Conservation (phyloP, 1,140 invertebrate genomes). For the Drosophila novamexicana region DNA sequence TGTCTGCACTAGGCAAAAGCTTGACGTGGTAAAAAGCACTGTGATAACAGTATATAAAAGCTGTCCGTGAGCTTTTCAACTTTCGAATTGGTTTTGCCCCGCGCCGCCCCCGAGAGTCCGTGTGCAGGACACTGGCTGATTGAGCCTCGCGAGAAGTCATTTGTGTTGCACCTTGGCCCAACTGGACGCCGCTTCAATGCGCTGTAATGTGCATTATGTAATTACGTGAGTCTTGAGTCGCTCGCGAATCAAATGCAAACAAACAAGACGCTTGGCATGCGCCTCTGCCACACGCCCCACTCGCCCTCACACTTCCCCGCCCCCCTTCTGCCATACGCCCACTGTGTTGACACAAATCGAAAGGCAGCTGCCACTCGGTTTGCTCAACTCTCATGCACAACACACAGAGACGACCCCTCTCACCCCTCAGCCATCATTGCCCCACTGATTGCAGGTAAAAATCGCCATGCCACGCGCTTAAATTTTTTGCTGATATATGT, state of each 20-base stretch:
- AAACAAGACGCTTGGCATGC: not conserved
- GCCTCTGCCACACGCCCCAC: not conserved
- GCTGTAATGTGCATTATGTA: conserved; percentile 17
- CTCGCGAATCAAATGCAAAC: not conserved
- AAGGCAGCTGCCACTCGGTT: conserved; percentile 6
- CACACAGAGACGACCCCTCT: no score
- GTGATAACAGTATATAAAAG: not conserved
- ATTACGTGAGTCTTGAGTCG: not conserved
- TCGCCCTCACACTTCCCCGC: no score
- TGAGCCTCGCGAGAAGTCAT: not conserved
- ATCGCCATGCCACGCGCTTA: not conserved
- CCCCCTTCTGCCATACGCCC: not conserved
- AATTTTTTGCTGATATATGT: not conserved
- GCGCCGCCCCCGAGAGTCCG: not conserved
- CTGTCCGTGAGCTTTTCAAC: not conserved
- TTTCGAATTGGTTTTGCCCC: not conserved
- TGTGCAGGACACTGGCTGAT: conserved; percentile 1
- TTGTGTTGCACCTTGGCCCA: conserved; percentile 7
- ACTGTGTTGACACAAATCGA: conserved; percentile 20
- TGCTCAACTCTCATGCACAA: not conserved
- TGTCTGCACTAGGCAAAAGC: conserved; percentile 2
- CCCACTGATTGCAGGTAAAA: conserved; percentile 2
- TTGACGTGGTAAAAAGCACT: not conserved
- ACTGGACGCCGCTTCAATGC: not conserved
- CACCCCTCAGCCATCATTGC: not conserved